phyloP scores from a whole-genome alignment of 2,797 vertebrate genomes.

The Silurus aristotelis region DNA sequence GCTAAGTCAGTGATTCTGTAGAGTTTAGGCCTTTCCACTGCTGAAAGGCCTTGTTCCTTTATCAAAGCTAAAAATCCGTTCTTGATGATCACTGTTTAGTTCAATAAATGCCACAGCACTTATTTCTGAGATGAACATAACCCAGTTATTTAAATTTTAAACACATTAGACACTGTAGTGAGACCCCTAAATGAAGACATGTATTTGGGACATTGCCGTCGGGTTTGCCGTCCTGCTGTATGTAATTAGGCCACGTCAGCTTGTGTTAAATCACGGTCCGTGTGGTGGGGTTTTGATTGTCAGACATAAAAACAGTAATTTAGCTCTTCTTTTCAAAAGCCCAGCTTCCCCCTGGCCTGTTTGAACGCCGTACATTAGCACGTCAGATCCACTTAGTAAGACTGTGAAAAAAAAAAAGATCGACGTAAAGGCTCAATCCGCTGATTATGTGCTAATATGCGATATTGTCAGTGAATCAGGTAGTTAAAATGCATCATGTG shows the following conservation, averaged over 20 bases:
- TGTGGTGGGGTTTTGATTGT: conserved; percentile 44
- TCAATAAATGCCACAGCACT: neutral
- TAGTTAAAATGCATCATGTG: conserved; percentile 18
- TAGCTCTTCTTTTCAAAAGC: conserved; percentile 47
- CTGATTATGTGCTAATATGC: neutral
- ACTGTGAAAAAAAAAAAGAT: neutral
- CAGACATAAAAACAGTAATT: conserved; percentile 33
- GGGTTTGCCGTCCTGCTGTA: conserved; percentile 5
- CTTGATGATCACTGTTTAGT: neutral
- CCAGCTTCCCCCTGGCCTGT: neutral
- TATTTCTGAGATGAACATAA: neutral
- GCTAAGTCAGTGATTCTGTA: too few relatives aligned
- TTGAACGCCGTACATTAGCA: conserved; percentile 31
- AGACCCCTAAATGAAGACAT: neutral
- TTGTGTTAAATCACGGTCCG: conserved; percentile 48
- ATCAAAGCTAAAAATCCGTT: neutral
- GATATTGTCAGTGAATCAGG: neutral
- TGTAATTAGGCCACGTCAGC: conserved; percentile 48
- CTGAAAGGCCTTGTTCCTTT: neutral
- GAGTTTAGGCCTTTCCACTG: too few relatives aligned
- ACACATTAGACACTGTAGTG: neutral
- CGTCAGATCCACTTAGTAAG: conserved; percentile 42
- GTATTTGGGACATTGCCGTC: neutral
- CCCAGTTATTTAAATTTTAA: neutral
- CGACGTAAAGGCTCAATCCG: neutral